Evolutionary conservation across 2,888 invertebrate genomes (phyloP).

Genomic region (Trachelus stipa): DNA sequence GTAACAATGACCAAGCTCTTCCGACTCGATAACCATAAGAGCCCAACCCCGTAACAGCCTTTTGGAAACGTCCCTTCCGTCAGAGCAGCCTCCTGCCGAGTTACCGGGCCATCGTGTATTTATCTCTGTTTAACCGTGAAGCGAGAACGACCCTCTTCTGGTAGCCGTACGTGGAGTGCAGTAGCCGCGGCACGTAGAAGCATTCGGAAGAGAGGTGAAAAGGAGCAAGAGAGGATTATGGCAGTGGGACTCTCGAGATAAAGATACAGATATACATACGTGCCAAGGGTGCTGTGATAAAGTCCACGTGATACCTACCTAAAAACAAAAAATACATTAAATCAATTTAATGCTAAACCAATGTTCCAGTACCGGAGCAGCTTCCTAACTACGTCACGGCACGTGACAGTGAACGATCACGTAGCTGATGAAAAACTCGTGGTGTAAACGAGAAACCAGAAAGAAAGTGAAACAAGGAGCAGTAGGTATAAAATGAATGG

Average conservation of each 20-base stretch:
- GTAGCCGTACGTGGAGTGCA: conserved; percentile 48
- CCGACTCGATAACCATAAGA: background rate
- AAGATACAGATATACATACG: background rate
- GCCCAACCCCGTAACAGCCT: background rate
- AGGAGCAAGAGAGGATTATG: conserved; percentile 6
- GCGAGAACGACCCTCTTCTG: conserved; percentile 28
- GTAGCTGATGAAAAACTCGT: background rate
- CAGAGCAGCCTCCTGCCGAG: background rate
- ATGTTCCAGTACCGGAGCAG: background rate
- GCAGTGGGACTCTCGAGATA: conserved; percentile 5
- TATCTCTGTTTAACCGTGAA: conserved; percentile 32
- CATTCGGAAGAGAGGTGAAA: conserved; percentile 36
- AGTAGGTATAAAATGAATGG: background rate
- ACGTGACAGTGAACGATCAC: conserved; percentile 11
- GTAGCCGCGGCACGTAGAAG: conserved; percentile 55
- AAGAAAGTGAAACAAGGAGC: background rate
- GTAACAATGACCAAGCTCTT: background rate
- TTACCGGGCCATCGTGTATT: conserved; percentile 7
- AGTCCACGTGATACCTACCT: background rate
- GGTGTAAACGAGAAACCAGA: conserved; percentile 2
- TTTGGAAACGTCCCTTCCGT: conserved; percentile 17
- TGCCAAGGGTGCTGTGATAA: background rate
- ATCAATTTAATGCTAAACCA: background rate
- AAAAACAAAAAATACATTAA: background rate
- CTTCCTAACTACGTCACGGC: conserved; percentile 2